These are phyloP conservation scores for Coptodon rendalli DNA, from an alignment of 2,113 vertebrate species.

Conservation along the genomic window DNA sequence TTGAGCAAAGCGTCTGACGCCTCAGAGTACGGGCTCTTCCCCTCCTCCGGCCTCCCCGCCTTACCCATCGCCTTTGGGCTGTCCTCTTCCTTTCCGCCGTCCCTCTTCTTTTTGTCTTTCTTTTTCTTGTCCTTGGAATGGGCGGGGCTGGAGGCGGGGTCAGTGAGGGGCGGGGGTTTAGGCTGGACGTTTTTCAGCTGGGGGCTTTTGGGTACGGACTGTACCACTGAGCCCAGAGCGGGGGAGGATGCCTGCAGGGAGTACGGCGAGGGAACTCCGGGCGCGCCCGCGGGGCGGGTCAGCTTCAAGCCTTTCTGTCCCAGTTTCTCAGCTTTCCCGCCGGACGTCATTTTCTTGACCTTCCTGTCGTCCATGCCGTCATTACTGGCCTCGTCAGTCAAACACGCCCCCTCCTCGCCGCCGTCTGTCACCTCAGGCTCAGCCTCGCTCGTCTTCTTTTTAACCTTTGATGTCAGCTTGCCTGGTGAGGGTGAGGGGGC, in stretches of 20 bases:
- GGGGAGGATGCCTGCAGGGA: conserved; percentile 73
- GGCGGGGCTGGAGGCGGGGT: conserved; percentile 83
- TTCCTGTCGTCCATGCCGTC: conserved; percentile 91
- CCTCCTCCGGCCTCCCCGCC: conserved; percentile 78
- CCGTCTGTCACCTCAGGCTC: conserved; percentile 81
- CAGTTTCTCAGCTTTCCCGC: conserved; percentile 80
- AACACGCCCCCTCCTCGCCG: conserved; percentile 82
- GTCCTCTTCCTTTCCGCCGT: conserved; percentile 80
- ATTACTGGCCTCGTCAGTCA: conserved; percentile 85
- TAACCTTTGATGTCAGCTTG: conserved; percentile 79
- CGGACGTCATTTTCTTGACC: conserved; percentile 72
- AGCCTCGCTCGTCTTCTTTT: conserved; percentile 84
- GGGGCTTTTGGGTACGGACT: conserved; percentile 87
- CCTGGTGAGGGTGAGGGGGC: conserved; percentile 83
- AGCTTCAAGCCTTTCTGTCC: conserved; percentile 84
- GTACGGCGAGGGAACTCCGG: conserved; percentile 69
- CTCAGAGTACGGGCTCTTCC: conserved; percentile 89
- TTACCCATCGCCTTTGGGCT: conserved; percentile 81
- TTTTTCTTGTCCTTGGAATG: conserved; percentile 95
- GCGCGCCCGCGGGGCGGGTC: conserved; percentile 75
- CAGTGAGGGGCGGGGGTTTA: conserved; percentile 82
- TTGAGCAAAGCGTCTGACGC: conserved; percentile 81
- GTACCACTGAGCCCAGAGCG: conserved; percentile 79
- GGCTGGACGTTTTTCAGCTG: conserved; percentile 89
- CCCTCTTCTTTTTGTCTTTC: conserved; percentile 95